phyloP scores from a whole-genome alignment of 2,113 vertebrate genomes.

The Astur gentilis region DNA sequence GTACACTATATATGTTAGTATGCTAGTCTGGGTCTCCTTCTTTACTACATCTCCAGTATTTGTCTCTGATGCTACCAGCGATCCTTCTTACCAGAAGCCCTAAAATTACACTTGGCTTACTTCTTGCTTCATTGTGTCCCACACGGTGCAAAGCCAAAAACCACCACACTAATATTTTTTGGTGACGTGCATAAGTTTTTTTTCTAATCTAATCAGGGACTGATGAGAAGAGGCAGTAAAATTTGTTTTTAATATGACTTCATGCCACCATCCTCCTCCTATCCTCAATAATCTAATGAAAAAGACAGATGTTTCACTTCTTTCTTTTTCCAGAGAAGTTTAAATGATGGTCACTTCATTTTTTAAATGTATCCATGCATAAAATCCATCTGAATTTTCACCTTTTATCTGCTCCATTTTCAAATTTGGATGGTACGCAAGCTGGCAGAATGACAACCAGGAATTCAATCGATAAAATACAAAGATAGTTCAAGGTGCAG shows the following conservation, averaged over 20 bases:
- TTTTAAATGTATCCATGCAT: neutral
- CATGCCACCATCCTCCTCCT: neutral
- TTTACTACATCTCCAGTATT: neutral
- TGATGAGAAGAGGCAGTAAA: neutral
- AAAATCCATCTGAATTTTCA: neutral
- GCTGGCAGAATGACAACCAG: neutral
- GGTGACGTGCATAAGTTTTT: neutral
- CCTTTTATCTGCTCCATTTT: neutral
- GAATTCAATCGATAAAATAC: neutral
- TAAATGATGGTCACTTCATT: neutral
- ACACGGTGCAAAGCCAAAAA: neutral
- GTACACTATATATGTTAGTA: neutral
- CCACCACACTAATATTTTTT: neutral
- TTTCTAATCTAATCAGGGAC: neutral
- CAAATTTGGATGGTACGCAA: neutral
- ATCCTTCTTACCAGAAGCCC: neutral
- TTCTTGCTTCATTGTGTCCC: neutral
- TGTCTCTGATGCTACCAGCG: neutral
- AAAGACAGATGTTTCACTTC: neutral
- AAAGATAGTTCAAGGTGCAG: neutral
- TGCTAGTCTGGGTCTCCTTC: neutral
- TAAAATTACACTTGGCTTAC: neutral
- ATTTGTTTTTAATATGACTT: neutral
- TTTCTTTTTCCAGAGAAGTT: neutral
- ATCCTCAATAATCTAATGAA: neutral